These are phyloP conservation scores for Polydrusus cervinus DNA, from an alignment of 2,888 invertebrate genomes.

Conservation along the genomic window DNA sequence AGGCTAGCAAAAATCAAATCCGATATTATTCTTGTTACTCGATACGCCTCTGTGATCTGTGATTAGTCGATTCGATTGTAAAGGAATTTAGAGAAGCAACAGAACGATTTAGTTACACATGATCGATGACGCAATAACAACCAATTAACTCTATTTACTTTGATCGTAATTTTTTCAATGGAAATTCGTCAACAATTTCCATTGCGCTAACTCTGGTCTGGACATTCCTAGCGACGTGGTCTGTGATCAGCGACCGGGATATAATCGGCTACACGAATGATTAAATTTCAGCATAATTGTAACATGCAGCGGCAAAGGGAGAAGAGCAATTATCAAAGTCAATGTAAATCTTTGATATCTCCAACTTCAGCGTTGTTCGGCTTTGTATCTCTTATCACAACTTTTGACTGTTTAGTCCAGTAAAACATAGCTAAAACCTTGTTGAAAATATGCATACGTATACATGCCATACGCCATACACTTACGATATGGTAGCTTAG, in stretches of 20 bases:
- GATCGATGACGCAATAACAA: slow-evolving; percentile 64
- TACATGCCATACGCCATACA: not conserved
- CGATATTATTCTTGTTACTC: not conserved
- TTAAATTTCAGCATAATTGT: slow-evolving; percentile 73
- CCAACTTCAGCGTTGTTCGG: slow-evolving; percentile 60
- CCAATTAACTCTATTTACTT: slow-evolving; percentile 67
- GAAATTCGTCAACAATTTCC: slow-evolving; percentile 71
- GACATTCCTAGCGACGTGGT: slow-evolving; percentile 71
- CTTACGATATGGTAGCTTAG: no score
- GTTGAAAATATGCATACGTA: not conserved
- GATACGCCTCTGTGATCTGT: slow-evolving; percentile 3
- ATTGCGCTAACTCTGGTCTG: slow-evolving; percentile 71
- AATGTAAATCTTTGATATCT: slow-evolving; percentile 67
- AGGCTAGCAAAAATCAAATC: no score
- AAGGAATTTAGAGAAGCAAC: slow-evolving; percentile 37
- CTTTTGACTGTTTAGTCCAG: slow-evolving; percentile 24
- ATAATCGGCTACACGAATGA: slow-evolving; percentile 71
- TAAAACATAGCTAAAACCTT: slow-evolving; percentile 1
- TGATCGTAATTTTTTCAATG: slow-evolving; percentile 64
- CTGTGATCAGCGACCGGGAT: slow-evolving; percentile 72
- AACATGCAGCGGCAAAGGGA: slow-evolving; percentile 67
- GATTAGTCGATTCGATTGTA: not conserved
- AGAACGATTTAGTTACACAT: slow-evolving; percentile 61
- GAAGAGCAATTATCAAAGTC: slow-evolving; percentile 66
- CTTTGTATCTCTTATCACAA: slow-evolving; percentile 55